Evolutionary conservation across 2,888 invertebrate species (phyloP), one percentile per base, ranked within the genome.

Genomic region (Axea sp.): DNA sequence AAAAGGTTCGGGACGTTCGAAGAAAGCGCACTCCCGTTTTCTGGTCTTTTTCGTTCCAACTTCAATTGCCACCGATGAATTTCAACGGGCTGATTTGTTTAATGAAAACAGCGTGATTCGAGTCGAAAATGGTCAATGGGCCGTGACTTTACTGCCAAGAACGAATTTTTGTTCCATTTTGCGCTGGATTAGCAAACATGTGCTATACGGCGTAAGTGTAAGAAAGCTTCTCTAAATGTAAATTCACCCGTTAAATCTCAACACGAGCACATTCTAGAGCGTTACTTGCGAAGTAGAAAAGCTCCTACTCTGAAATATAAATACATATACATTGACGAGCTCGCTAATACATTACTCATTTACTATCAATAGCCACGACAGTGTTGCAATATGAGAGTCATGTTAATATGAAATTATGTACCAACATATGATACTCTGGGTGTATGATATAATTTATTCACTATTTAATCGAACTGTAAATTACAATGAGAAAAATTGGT

Each of bases 161-260:
- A 45, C 45, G 14, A 53, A 53, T 60, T 41, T 75, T 64, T 69
- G 74, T 78, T 78, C 74, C 77, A 80, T 81, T 84, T 84, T 81
- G 81, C 62, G 80, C 80, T 77, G 79, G 83, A 85, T 85, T 84
- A 84, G 82, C 78, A 82, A 78, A 81, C 81, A 55, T 76, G 75
- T 55, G 67, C 49, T 68, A 76, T 69, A 59, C 11, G 53, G 12
- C 33, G 53, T 71, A 53, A 55, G 67, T 60, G 51, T 73, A 68
- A 64, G 68, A 39, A 74, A 81, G 77, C 81, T 83, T 79, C 81
- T 85, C 83, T 85, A 85, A 84, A 85, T 85, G 84, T 82, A 84
- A 85, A 85, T 85, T 80, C 77, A 75, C 73, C 76, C 80, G 80
- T 84, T 85, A 83, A 84, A 83, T 83, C 82, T 80, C 74, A 62